Base-by-base conservation (phyloP, 2,113 vertebrate genomes). In the Chinchilla lanigera region DNA sequence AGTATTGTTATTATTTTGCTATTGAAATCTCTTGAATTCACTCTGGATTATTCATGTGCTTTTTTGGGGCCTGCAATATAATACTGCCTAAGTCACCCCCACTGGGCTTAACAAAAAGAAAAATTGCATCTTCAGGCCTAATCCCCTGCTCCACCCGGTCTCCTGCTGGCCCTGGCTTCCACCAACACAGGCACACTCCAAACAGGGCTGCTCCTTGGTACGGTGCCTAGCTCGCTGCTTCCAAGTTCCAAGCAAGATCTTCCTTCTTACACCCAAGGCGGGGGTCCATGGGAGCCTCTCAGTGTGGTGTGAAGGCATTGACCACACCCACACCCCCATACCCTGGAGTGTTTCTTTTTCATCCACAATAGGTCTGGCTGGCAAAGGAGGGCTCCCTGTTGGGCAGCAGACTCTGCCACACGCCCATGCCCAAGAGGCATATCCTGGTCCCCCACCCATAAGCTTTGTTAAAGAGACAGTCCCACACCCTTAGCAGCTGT, bases 1-100 rank as follows among this genome's bases (percentile, higher is more conserved):
- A 98, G 97, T 97, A 97, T 97, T 98, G 97, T 98, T 97, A 96
- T 97, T 98, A 98, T 98, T 98, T 97, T 96, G 93, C 96, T 96
- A 96, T 97, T 97, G 98, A 98, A 98, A 97, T 97, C 96, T 97
- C 97, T 98, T 97, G 96, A 97, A 97, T 98, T 96, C 82, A 56
- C 63, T 97, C 80, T 19, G 91, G 98, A 98, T 98, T 98, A 98
- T 97, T 98, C 96, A 97, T 97, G 94, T 65, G 97, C 97, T 96
- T 97, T 98, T 98, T 97, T 94, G 85, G 93, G 96, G 95, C 61
- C 93, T 95, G 94, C 95, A 94, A 86, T 84, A 97, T 81, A 98
- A 98, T 94, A 88, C 86, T 33, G 96, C 89, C 94, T 95, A 97
- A 97, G 78, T 97, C 96, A 97, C 93, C 97, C 98, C 97, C 90